Evolutionary conservation across 1,140 invertebrate genomes (phyloP), one percentile per base, ranked within the genome.

Genomic region (Lepeophtheirus salmonis): DNA sequence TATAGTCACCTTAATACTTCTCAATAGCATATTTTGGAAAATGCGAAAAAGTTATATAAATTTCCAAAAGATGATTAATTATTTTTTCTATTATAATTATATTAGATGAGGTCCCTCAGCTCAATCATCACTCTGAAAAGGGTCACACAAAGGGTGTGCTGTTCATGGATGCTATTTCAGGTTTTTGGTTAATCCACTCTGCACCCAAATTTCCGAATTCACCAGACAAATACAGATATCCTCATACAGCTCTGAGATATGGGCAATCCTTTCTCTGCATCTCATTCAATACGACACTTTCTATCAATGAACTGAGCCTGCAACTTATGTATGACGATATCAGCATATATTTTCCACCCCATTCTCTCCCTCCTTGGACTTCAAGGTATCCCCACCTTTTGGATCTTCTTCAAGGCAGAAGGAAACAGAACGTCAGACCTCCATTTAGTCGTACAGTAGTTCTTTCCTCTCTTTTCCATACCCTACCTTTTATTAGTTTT

Each of bases 111-210:
- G 6, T 41, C 6, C 30, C 30, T 6, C 30, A 6, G 30, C 30
- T 10, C 30, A 10, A 6, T n/a, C n/a, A 41, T 41, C 30, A 6
- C n/a, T n/a, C 30, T 41, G 30, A 41, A n/a, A 41, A 78, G 65
- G 89, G 87, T 0, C 88, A 91, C 65, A 80, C 86, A 0, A 94
- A 92, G 75, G 89, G 90, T 1, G 79, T 83, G 0, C 69, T 94
- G 14, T 74, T 82, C 4, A 79, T 80, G n/a, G 78, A 86, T 64
- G 71, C 76, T 14, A 69, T 75, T 3, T 75, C 76, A 24, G 88
- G 88, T 2, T 79, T 91, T 65, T 95, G 89, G 89, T 67, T 95
- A 49, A 77, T 92, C 16, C 90, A 95, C 70, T 94, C 89, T 56
- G 84, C 90, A 12, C 90, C 90, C 0, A 77, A 80, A 65, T 95